phyloP scores from a whole-genome alignment of 2,113 vertebrate genomes.

The Columbina picui region DNA sequence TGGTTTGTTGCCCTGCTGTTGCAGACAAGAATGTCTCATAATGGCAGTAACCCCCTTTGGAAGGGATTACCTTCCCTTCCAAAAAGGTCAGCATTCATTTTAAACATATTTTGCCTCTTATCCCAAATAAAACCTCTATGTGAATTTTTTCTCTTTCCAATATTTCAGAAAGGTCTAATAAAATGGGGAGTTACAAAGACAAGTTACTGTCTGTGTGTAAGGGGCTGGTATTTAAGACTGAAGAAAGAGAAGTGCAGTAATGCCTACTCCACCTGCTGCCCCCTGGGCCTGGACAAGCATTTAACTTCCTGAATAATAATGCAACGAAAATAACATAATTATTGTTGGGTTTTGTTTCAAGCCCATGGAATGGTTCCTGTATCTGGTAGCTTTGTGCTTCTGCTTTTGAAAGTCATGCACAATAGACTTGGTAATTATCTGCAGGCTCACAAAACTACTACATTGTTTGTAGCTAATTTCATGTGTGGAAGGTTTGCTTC shows the following conservation, averaged over 20 bases:
- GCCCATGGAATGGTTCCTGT: neutral
- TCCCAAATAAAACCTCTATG: neutral
- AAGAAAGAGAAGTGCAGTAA: neutral
- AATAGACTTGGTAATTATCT: neutral
- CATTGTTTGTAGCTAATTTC: neutral
- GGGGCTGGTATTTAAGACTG: neutral
- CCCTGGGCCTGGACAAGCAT: neutral
- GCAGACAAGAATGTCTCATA: neutral
- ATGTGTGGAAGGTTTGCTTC: neutral
- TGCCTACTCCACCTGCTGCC: neutral
- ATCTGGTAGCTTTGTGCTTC: neutral
- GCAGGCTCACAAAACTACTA: neutral
- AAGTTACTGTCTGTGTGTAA: neutral
- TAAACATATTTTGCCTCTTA: neutral
- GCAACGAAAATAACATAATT: neutral
- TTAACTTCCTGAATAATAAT: neutral
- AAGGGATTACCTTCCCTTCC: neutral
- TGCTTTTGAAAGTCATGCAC: neutral
- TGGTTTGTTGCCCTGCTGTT: neutral
- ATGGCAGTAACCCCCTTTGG: neutral
- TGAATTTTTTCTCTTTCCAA: neutral
- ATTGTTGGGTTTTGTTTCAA: neutral
- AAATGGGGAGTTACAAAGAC: neutral
- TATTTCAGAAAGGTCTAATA: neutral
- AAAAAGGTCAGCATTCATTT: neutral